phyloP scores from a whole-genome alignment of 2,888 invertebrate genomes.

The Orthonevra nobilis region DNA sequence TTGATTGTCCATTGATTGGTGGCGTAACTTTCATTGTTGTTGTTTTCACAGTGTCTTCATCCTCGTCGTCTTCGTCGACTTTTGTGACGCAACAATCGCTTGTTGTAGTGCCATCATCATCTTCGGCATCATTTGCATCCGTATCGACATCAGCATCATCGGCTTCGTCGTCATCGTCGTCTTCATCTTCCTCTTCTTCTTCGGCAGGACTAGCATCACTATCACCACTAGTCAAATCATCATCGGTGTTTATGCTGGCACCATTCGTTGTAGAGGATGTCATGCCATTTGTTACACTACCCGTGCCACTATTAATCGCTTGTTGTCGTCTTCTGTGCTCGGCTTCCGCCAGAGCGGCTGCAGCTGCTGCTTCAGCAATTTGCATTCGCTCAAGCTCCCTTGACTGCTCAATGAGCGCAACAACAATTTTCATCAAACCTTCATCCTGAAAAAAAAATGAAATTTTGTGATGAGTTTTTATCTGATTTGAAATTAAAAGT shows the following conservation, averaged over 20 bases:
- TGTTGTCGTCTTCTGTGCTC: constrained; percentile 67
- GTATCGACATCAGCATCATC: constrained; percentile 73
- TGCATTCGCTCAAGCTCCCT: constrained; percentile 76
- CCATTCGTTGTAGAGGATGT: constrained; percentile 38
- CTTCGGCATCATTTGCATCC: constrained; percentile 61
- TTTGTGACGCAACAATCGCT: constrained; percentile 37
- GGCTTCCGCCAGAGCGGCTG: constrained; percentile 72
- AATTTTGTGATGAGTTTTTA: no score
- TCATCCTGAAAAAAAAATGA: constrained; percentile 81
- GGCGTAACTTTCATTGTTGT: constrained; percentile 54
- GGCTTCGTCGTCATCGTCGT: constrained; percentile 74
- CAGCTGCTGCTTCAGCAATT: constrained; percentile 74
- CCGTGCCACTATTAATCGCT: constrained; percentile 14
- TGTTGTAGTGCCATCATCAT: constrained; percentile 49
- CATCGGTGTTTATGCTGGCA: constrained; percentile 48
- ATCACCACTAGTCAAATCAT: constrained; percentile 60
- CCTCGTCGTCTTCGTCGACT: constrained; percentile 71
- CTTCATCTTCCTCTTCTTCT: constrained; percentile 64
- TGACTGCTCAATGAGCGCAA: constrained; percentile 87
- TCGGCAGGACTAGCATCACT: constrained; percentile 71
- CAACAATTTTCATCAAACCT: constrained; percentile 87
- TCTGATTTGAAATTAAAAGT: no score
- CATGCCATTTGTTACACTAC: constrained; percentile 20
- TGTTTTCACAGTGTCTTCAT: constrained; percentile 76
- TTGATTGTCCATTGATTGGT: constrained; percentile 75